A percentile compares a stretch with the other conserved stretches of the same genome.
phyloP scores from a whole-genome alignment of 2,797 vertebrate species.

The Notolabrus celidotus region DNA sequence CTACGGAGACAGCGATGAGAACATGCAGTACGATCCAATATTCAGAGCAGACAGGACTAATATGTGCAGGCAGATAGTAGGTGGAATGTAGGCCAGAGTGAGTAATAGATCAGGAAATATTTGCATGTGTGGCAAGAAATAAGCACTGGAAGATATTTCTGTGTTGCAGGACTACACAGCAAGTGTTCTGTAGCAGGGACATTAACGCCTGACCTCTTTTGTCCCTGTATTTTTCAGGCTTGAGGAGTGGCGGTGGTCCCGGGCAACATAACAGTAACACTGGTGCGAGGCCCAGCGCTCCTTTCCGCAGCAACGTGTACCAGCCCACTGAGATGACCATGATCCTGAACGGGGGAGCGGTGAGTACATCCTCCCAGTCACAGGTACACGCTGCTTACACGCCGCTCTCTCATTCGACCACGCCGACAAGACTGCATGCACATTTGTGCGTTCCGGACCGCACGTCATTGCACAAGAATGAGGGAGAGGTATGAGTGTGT shows the following conservation, averaged over 20 bases:
- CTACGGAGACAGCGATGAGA: slow-evolving; percentile 94
- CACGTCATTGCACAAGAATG: slow-evolving; percentile 61
- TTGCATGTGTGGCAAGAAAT: slow-evolving; percentile 51
- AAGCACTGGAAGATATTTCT: slow-evolving; percentile 37
- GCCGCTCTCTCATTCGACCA: slow-evolving; percentile 61
- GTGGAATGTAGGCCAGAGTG: slow-evolving; percentile 62
- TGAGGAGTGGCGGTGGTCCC: slow-evolving; percentile 78
- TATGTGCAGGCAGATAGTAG: slow-evolving; percentile 31
- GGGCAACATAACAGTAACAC: slow-evolving; percentile 92
- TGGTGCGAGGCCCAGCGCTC: slow-evolving; percentile 91
- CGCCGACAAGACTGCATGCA: slow-evolving; percentile 75
- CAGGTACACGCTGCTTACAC: slow-evolving; percentile 79
- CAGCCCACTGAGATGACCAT: slow-evolving; percentile 99
- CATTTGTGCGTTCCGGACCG: slow-evolving; percentile 67
- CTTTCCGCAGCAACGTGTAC: slow-evolving; percentile 98
- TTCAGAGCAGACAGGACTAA: slow-evolving; percentile 28
- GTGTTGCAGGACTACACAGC: slow-evolving; percentile 28
- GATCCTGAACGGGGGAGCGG: slow-evolving; percentile 97
- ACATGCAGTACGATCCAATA: slow-evolving; percentile 84
- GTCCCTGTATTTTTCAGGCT: slow-evolving; percentile 75
- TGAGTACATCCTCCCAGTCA: slow-evolving; percentile 89
- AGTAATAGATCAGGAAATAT: slow-evolving; percentile 56
- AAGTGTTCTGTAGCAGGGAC: slow-evolving; percentile 30
- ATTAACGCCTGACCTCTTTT: slow-evolving; percentile 30
- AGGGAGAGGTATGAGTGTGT: slow-evolving; percentile 64